Conservation (phyloP, 2,797 vertebrate genomes). For the Channa striata region DNA sequence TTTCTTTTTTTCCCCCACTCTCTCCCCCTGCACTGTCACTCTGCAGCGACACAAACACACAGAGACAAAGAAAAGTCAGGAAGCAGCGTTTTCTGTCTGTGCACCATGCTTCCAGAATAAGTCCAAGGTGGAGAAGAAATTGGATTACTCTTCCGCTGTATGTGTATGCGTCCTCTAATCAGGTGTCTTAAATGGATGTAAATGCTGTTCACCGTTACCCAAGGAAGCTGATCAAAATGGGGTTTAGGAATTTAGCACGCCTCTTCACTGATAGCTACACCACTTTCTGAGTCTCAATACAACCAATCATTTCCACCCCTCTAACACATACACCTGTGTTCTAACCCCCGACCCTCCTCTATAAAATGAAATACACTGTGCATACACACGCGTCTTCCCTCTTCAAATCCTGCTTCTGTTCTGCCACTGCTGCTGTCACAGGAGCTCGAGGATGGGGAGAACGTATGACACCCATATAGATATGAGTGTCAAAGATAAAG, state of each 20-base stretch:
- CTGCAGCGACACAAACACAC: too few relatives aligned
- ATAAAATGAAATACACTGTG: constrained; percentile 25
- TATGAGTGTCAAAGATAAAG: constrained; percentile 63
- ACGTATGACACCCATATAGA: constrained; percentile 68
- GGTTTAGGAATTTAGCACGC: constrained; percentile 61
- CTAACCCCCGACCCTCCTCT: constrained; percentile 2
- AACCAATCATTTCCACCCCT: constrained; percentile 22
- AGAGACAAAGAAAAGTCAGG: too few relatives aligned
- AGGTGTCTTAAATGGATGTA: too few relatives aligned
- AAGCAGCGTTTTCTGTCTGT: too few relatives aligned
- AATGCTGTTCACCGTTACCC: constrained; percentile 19
- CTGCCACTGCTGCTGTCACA: constrained; percentile 47
- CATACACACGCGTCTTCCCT: constrained; percentile 5
- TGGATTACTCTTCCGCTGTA: too few relatives aligned
- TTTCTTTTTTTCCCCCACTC: too few relatives aligned
- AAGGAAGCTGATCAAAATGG: constrained; percentile 57
- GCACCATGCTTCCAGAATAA: too few relatives aligned
- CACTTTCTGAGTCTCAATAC: constrained; percentile 34
- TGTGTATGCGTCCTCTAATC: too few relatives aligned
- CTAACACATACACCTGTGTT: constrained; percentile 14
- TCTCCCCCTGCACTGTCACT: too few relatives aligned
- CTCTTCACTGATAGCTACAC: constrained; percentile 22
- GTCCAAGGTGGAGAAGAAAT: too few relatives aligned
- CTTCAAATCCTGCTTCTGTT: constrained; percentile 37
- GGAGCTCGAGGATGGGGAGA: constrained; percentile 34